Conservation (phyloP, 1,140 invertebrate species). For the Bombyx mandarina region DNA sequence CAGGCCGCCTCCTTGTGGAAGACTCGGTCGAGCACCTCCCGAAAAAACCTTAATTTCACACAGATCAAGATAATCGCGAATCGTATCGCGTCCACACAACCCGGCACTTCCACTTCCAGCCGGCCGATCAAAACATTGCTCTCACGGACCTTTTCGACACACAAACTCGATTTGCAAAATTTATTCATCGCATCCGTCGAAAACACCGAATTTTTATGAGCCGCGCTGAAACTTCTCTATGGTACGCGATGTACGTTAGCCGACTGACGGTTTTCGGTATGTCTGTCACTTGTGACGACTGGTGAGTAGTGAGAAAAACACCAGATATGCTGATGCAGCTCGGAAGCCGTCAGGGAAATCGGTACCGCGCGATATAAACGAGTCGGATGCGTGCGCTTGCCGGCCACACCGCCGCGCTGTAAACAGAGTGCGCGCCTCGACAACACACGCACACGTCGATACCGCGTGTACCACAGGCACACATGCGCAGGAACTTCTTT, state of each 20-base stretch:
- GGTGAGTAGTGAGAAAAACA: conserved; percentile 56
- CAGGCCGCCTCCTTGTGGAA: conserved; percentile 16
- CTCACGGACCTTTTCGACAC: conserved; percentile 62
- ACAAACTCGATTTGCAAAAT: conserved; percentile 67
- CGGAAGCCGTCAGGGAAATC: conserved; percentile 56
- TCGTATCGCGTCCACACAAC: conserved; percentile 42
- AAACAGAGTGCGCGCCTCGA: conserved; percentile 62
- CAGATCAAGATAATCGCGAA: conserved; percentile 28
- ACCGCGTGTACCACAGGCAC: conserved; percentile 27
- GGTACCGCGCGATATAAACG: conserved; percentile 41
- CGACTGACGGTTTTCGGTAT: conserved; percentile 38
- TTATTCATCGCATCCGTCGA: conserved; percentile 70
- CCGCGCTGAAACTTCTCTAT: conserved; percentile 41
- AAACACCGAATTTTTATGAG: conserved; percentile 62
- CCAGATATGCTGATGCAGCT: conserved; percentile 46
- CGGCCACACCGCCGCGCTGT: conserved; percentile 59
- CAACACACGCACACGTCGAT: conserved; percentile 54
- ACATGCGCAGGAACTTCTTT: conserved; percentile 29
- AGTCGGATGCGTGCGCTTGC: conserved; percentile 57
- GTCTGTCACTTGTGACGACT: conserved; percentile 53
- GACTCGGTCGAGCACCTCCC: conserved; percentile 16
- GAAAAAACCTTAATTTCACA: conserved; percentile 35
- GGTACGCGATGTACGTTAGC: conserved; percentile 6
- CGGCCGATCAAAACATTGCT: conserved; percentile 62
- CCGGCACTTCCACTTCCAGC: conserved; percentile 52